Evolutionary conservation across 2,797 vertebrate species (phyloP).

Genomic region (Chelmon rostratus): DNA sequence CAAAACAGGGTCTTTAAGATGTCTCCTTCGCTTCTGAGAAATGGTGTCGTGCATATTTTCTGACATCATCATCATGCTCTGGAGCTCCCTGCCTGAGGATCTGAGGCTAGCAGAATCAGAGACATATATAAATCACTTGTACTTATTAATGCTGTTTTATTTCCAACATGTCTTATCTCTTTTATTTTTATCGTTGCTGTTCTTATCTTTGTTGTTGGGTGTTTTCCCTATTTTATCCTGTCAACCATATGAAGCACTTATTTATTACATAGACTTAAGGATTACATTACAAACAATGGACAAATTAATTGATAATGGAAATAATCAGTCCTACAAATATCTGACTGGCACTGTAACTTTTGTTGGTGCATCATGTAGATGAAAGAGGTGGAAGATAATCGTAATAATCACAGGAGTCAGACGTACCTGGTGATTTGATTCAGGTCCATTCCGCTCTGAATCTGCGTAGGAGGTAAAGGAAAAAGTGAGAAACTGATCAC

Average conservation of each 20-base stretch:
- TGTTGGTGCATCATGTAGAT: constrained; percentile 12
- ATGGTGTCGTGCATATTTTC: neutral
- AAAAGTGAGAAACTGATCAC: constrained; percentile 67
- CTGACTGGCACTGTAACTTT: constrained; percentile 1
- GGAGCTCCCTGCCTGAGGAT: no score
- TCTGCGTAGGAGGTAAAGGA: constrained; percentile 85
- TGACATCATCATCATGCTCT: neutral
- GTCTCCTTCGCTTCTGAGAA: neutral
- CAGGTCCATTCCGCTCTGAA: constrained; percentile 92
- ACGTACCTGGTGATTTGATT: constrained; percentile 92
- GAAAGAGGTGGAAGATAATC: constrained; percentile 29
- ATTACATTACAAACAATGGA: neutral
- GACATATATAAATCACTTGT: no score
- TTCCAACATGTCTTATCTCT: no score
- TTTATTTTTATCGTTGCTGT: no score
- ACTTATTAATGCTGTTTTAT: no score
- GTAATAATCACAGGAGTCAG: constrained; percentile 24
- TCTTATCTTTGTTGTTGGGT: no score
- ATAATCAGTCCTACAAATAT: neutral
- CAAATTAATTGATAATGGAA: neutral
- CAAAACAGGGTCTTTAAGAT: neutral
- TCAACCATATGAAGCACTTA: no score
- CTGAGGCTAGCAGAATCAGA: no score
- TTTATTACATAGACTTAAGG: neutral
- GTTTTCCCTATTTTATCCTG: no score